These are phyloP conservation scores for Ctenopoma multispine DNA, from an alignment of 2,797 vertebrate genomes.

Conservation along the genomic window DNA sequence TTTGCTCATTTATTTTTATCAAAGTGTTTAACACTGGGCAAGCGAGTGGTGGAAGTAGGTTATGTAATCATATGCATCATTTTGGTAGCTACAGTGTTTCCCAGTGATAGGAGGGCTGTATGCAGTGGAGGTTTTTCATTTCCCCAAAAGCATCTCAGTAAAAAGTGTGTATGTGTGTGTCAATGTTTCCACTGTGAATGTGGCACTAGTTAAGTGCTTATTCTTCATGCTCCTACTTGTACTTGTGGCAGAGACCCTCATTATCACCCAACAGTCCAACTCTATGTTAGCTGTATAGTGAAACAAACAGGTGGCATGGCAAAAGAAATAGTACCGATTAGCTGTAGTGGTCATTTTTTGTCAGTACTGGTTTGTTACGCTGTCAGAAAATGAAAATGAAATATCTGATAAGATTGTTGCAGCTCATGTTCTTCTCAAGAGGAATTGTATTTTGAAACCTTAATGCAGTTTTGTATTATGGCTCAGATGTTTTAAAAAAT, in stretches of 20 bases:
- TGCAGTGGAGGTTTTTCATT: slow-evolving; percentile 14
- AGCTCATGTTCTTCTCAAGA: not conserved
- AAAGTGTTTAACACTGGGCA: slow-evolving; percentile 40
- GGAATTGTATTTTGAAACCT: not conserved
- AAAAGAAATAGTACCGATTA: too few species aligned
- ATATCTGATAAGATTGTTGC: too few species aligned
- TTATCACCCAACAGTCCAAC: not conserved
- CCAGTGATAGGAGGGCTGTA: slow-evolving; percentile 1
- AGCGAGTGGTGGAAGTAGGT: slow-evolving; percentile 49
- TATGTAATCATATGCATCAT: slow-evolving; percentile 48
- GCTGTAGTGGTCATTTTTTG: not conserved
- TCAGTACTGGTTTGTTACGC: not conserved
- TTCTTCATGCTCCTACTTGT: not conserved
- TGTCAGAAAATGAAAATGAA: too few species aligned
- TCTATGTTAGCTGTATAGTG: not conserved
- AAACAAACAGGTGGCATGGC: not conserved
- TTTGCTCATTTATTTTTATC: slow-evolving; percentile 59
- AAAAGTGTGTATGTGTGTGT: not conserved
- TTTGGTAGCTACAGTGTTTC: not conserved
- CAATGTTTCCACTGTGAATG: not conserved
- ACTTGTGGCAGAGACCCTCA: not conserved
- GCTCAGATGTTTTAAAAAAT: too few species aligned
- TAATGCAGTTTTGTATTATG: too few species aligned
- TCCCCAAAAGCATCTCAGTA: not conserved
- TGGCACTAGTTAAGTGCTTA: not conserved